Evolutionary conservation across 2,888 invertebrate genomes (phyloP), one percentile per base, ranked within the genome.

Genomic region (Petrolisthes manimaculis): DNA sequence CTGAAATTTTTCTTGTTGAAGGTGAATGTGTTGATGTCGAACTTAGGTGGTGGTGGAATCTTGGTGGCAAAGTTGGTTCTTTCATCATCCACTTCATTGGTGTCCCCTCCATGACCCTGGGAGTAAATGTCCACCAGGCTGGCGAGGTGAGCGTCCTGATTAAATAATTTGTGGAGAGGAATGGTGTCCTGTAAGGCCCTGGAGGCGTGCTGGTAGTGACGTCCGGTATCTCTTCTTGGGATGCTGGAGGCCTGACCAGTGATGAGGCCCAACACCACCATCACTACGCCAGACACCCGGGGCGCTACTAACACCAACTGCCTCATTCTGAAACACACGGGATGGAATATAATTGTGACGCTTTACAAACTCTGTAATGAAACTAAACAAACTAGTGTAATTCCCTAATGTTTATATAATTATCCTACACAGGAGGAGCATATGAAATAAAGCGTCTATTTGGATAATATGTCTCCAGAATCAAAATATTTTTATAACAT

Each of bases 1-100:
- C 88, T 77, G 3, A 77, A 53, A 54, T 88, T 88, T 5, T 84
- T 67, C 9, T 84, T 21, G 56, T 88, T 88, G 67, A 88, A 88
- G 8, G 88, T 88, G 54, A 88, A 88, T 3, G 88, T 88, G 24
- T 88, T 56, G 51, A 88, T 81, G 75, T 84, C 80, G 51, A 88
- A 88, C 53, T 61, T 77, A 3, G 82, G 82, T 6, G 61, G 61
- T 3, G 71, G 5, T 3, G 81, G 81, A 12, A 51, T 12, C 21
- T 51, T 77, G 3, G 77, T 51, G 6, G 77, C 9, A 12, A 74
- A 21, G 21, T 54, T 18, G 21, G 80, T 9, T 0, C 21, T 21
- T 61, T 18, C 51, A 37, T 14, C 18, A 67, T 82, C 81, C 54
- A 79, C 55, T 21, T 79, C 79, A 12, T 55, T 56, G 14, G 37